Evolutionary conservation across 64 coral and sea anemone genomes (phyloP).

Genomic region (Dendronephthya gigantea): DNA sequence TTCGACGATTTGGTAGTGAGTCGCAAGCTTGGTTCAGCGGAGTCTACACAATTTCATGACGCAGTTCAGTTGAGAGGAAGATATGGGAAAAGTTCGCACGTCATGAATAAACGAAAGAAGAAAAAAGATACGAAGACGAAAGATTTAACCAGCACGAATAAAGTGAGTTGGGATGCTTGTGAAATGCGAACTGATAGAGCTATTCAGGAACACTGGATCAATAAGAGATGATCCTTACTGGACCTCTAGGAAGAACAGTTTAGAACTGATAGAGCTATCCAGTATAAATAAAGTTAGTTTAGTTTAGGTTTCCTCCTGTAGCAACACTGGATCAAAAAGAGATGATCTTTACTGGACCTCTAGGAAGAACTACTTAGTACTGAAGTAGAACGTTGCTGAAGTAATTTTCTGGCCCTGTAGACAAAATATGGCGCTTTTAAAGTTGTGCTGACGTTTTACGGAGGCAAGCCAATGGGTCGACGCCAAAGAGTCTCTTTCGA

Average conservation of each 20-base stretch:
- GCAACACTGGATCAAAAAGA: no score
- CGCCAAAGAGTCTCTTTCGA: not conserved
- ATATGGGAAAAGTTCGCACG: not conserved
- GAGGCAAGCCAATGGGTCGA: not conserved
- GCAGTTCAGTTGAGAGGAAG: not conserved
- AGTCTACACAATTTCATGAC: not conserved
- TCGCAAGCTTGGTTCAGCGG: not conserved
- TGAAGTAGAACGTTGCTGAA: no score
- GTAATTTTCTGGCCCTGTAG: not conserved
- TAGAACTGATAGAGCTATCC: no score
- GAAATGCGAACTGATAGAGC: no score
- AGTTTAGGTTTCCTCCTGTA: no score
- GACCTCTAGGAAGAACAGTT: no score
- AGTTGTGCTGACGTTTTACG: slow-evolving; percentile 13
- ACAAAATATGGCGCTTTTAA: slow-evolving; percentile 10
- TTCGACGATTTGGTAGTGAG: not conserved
- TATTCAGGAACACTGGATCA: no score
- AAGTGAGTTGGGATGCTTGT: not conserved
- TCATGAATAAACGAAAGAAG: not conserved
- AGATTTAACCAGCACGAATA: not conserved
- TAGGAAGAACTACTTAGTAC: not conserved
- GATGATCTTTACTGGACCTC: no score
- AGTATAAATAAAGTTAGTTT: no score
- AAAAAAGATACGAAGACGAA: not conserved
- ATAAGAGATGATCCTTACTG: no score